These are phyloP conservation scores for Asbolus verrucosus DNA, from an alignment of 1,140 invertebrate species.

Conservation along the genomic window DNA sequence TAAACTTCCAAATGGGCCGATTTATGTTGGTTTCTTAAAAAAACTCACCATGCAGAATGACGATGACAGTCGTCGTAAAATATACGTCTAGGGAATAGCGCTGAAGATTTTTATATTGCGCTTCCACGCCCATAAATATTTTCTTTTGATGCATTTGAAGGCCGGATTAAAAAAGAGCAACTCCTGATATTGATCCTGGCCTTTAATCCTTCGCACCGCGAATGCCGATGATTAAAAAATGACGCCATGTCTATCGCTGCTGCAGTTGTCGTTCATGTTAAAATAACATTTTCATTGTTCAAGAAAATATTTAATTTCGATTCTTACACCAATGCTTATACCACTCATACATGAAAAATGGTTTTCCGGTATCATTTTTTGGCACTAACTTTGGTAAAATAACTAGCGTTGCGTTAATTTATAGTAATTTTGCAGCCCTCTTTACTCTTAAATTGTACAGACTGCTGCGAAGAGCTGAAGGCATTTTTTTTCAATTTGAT, in stretches of 20 bases:
- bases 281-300: too few relatives aligned
- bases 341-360: too few relatives aligned
- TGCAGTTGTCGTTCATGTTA: too few relatives aligned
- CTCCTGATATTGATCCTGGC: conserved; percentile 14
- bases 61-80: conserved; percentile 11
- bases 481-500: too few relatives aligned
- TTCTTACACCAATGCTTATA: too few relatives aligned
- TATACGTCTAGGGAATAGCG: conserved; percentile 26
- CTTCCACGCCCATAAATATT: conserved; percentile 15
- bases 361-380: too few relatives aligned
- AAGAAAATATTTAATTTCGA: too few relatives aligned
- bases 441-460: too few relatives aligned
- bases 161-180: conserved; percentile 14
- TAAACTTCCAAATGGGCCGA: conserved; percentile 3
- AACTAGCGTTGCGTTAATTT: not conserved
- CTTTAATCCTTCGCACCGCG: conserved; percentile 16
- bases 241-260: too few relatives aligned
- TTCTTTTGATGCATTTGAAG: conserved; percentile 12
- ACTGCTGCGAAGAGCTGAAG: not conserved
- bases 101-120: conserved; percentile 7
- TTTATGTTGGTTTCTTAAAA: conserved; percentile 13
- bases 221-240: too few relatives aligned
- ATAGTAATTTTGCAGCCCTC: too few relatives aligned
- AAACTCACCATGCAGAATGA: conserved; percentile 16
- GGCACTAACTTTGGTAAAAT: conserved; percentile 29